Conservation (phyloP, 1,140 invertebrate species). For the Saccostrea echinata region DNA sequence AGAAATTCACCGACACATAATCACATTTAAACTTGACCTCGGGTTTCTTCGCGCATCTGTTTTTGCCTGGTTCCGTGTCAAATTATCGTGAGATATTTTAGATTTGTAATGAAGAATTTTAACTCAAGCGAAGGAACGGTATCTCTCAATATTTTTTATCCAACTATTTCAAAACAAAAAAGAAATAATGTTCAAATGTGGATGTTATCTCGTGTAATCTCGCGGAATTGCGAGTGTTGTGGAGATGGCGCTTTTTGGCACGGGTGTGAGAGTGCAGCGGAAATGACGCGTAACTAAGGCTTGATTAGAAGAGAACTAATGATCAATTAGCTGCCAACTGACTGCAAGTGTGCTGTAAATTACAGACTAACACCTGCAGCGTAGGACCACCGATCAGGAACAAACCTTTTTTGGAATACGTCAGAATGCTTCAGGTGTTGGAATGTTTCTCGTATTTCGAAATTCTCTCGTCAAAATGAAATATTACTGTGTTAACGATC, state of each 20-base stretch:
- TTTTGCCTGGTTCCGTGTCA: conserved; percentile 35
- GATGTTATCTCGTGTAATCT: conserved; percentile 46
- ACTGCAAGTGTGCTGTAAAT: conserved; percentile 41
- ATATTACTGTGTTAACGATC: neutral
- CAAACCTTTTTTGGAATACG: conserved; percentile 1
- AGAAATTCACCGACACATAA: conserved; percentile 11
- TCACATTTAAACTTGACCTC: conserved; percentile 18
- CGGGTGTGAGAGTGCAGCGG: conserved; percentile 47
- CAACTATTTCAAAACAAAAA: conserved; percentile 33
- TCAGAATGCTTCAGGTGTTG: conserved; percentile 15
- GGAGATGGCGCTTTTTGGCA: conserved; percentile 40
- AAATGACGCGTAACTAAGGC: conserved; percentile 43
- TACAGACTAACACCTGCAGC: conserved; percentile 49
- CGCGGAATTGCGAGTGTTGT: conserved; percentile 40
- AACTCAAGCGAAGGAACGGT: conserved; percentile 13
- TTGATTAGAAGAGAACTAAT: conserved; percentile 44
- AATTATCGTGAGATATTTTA: conserved; percentile 36
- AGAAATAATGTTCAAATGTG: conserved; percentile 29
- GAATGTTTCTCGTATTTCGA: conserved; percentile 17
- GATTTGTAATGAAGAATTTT: conserved; percentile 22
- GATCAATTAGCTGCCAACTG: conserved; percentile 50
- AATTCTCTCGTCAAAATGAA: neutral
- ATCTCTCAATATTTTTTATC: conserved; percentile 36
- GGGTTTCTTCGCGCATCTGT: conserved; percentile 20
- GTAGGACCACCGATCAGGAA: conserved; percentile 36